Percentiles rank a stretch among this genome's conserved stretches.
Evolutionary conservation across 2,797 vertebrate genomes (phyloP).

Genomic region (Pangasius larnaudii): DNA sequence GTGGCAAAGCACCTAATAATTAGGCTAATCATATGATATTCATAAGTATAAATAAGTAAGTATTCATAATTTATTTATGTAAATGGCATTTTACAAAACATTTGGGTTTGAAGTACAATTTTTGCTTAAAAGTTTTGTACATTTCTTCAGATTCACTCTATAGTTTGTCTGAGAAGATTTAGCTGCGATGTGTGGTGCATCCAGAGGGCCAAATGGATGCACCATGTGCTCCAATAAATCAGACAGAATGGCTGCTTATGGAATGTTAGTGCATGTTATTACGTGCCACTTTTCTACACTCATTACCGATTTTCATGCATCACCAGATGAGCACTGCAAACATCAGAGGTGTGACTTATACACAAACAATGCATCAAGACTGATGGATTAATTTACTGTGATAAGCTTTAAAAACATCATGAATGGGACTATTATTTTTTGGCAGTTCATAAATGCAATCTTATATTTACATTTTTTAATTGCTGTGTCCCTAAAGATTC

Average conservation of each 20-base stretch:
- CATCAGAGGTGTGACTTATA: neutral
- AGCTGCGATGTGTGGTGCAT: neutral
- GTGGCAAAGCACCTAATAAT: neutral
- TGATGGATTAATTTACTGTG: neutral
- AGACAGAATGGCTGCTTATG: neutral
- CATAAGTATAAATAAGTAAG: neutral
- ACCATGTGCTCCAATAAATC: constrained; percentile 16
- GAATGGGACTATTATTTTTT: neutral
- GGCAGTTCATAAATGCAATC: neutral
- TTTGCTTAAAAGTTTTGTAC: neutral
- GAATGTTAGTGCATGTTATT: constrained; percentile 31
- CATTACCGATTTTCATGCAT: constrained; percentile 9
- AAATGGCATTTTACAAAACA: neutral
- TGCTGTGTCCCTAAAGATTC: constrained; percentile 9
- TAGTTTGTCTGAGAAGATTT: neutral
- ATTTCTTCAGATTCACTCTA: neutral
- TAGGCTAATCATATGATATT: neutral
- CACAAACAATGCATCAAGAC: neutral
- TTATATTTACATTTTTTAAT: neutral
- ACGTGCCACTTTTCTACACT: neutral
- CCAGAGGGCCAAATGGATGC: neutral
- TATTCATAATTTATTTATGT: neutral
- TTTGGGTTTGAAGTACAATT: neutral
- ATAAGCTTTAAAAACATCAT: neutral
- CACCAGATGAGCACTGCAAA: neutral